These are phyloP conservation scores for Puma concolor DNA, from an alignment of 2,113 vertebrate species.

Conservation along the genomic window DNA sequence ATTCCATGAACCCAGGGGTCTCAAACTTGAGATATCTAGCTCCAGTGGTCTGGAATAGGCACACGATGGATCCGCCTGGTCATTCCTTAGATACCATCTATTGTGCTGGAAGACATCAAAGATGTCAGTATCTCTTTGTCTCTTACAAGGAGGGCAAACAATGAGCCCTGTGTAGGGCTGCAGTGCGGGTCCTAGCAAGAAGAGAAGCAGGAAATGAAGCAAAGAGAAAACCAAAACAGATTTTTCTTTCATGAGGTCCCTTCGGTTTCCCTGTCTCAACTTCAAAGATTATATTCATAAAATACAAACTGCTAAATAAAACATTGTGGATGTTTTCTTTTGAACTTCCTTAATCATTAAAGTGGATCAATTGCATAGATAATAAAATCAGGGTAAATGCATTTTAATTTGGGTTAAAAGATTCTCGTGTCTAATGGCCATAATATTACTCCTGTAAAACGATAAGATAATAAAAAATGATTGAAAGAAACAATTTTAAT, in stretches of 20 bases:
- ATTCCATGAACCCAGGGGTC: neutral
- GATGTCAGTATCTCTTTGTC: neutral
- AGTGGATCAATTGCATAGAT: neutral
- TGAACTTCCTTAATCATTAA: neutral
- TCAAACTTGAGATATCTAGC: neutral
- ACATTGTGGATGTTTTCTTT: neutral
- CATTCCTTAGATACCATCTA: neutral
- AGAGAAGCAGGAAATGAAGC: neutral
- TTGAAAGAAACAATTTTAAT: neutral
- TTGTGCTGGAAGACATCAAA: neutral
- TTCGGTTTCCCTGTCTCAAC: neutral
- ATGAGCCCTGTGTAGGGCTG: neutral
- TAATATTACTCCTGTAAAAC: neutral
- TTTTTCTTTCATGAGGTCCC: neutral
- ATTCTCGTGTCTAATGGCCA: neutral
- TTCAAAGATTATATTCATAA: neutral
- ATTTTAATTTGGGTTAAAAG: neutral
- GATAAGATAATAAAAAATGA: neutral
- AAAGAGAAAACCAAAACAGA: neutral
- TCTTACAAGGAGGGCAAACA: neutral
- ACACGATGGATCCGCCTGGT: neutral
- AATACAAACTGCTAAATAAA: neutral
- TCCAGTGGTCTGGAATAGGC: neutral
- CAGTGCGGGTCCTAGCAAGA: neutral
- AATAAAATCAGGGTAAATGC: neutral